Evolutionary conservation across 2,888 invertebrate genomes (phyloP).

Genomic region (Steinernema carpocapsae): DNA sequence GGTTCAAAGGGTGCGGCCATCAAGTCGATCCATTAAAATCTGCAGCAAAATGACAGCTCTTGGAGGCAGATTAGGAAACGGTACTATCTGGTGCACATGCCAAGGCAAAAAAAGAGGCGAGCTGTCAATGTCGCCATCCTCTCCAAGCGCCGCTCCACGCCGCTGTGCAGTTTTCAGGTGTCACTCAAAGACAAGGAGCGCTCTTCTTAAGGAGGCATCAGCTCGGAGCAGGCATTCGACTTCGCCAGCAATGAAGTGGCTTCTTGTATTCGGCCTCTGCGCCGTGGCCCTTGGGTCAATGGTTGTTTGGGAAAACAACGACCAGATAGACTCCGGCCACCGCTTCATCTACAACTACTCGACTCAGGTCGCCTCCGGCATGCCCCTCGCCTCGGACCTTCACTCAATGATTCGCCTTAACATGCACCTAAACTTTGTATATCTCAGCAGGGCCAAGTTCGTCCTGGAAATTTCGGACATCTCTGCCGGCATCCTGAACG

Average conservation of each 20-base stretch:
- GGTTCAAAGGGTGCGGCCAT: too few relatives aligned
- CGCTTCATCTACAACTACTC: background rate
- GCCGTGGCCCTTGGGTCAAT: background rate
- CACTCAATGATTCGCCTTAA: background rate
- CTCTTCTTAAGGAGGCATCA: background rate
- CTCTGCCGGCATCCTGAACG: background rate
- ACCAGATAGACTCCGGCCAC: background rate
- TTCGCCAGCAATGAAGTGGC: background rate
- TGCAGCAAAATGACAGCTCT: background rate
- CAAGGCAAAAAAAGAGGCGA: background rate
- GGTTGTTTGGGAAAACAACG: background rate
- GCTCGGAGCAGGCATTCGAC: background rate
- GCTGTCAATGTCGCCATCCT: background rate
- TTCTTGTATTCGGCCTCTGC: slow-evolving; percentile 5
- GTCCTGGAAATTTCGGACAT: background rate
- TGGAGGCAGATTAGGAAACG: background rate
- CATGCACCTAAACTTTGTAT: background rate
- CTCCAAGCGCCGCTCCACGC: background rate
- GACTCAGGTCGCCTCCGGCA: background rate
- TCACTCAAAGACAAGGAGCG: background rate
- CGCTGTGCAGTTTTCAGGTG: background rate
- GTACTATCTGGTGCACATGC: background rate
- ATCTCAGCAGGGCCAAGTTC: background rate
- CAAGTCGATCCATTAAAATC: background rate
- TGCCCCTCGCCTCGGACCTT: background rate